phyloP scores from a whole-genome alignment of 2,113 vertebrate genomes.

The Vicugna pacos region DNA sequence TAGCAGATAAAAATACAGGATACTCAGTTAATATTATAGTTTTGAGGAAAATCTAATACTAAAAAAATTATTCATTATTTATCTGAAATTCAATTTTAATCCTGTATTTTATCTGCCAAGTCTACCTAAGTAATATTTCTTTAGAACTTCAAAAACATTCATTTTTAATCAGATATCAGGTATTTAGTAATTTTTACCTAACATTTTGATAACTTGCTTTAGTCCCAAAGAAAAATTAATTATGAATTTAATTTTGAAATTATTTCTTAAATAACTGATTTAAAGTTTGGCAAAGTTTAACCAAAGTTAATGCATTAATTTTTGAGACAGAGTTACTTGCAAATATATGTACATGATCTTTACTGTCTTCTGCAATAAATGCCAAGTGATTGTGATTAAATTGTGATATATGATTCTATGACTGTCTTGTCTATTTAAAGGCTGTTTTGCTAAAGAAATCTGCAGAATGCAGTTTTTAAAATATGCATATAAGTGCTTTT shows the following conservation, averaged over 20 bases:
- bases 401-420: background rate
- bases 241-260: background rate
- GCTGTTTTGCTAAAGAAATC: background rate
- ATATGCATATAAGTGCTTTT: background rate
- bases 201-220: background rate
- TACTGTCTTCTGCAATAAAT: background rate
- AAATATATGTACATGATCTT: background rate
- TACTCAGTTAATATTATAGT: background rate
- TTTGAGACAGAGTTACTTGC: background rate
- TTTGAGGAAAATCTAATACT: background rate
- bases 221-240: background rate
- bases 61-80: background rate
- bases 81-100: background rate
- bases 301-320: background rate
- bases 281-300: background rate
- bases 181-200: background rate
- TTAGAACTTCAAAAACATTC: background rate
- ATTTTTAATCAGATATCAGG: background rate
- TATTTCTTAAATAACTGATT: background rate
- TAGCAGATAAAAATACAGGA: background rate
- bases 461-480: background rate
- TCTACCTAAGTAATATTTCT: background rate
- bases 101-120: background rate
- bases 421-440: background rate
- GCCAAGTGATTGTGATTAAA: background rate